phyloP scores from a whole-genome alignment of 2,113 vertebrate species.

The Podarcis muralis region DNA sequence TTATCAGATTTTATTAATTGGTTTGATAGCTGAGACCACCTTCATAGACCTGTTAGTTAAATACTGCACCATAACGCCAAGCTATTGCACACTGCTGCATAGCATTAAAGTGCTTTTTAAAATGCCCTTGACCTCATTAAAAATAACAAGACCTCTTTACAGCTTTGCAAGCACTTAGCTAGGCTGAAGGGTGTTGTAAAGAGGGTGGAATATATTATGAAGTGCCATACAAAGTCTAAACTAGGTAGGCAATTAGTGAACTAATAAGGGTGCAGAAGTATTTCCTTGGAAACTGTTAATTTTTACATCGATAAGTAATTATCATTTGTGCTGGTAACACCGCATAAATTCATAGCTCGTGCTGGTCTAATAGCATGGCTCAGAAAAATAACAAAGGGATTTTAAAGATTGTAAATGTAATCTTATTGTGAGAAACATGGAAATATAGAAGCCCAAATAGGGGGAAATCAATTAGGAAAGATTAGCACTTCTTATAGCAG shows the following conservation, averaged over 20 bases:
- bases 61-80: slow-evolving; percentile 5
- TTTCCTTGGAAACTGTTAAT: slow-evolving; percentile 64
- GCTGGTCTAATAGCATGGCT: slow-evolving; percentile 13
- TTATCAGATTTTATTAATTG: slow-evolving; percentile 29
- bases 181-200: slow-evolving; percentile 23
- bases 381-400: slow-evolving; percentile 27
- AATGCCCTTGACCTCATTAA: slow-evolving; percentile 28
- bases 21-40: slow-evolving; percentile 33
- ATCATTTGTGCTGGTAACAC: slow-evolving; percentile 21
- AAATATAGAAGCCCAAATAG: slow-evolving; percentile 23
- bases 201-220: slow-evolving; percentile 54
- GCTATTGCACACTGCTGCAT: neutral
- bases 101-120: slow-evolving; percentile 34
- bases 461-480: neutral
- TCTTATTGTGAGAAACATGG: slow-evolving; percentile 39
- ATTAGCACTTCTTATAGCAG: neutral
- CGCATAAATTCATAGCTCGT: slow-evolving; percentile 41
- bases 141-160: slow-evolving; percentile 52
- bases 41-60: slow-evolving; percentile 11
- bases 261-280: slow-evolving; percentile 45
- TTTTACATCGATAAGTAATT: slow-evolving; percentile 55
- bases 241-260: slow-evolving; percentile 60
- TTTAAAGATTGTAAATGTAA: slow-evolving; percentile 35
- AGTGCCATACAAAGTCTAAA: slow-evolving; percentile 50
- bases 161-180: slow-evolving; percentile 48